Evolutionary conservation across 2,888 invertebrate species (phyloP).

Genomic region (Helleia helle): DNA sequence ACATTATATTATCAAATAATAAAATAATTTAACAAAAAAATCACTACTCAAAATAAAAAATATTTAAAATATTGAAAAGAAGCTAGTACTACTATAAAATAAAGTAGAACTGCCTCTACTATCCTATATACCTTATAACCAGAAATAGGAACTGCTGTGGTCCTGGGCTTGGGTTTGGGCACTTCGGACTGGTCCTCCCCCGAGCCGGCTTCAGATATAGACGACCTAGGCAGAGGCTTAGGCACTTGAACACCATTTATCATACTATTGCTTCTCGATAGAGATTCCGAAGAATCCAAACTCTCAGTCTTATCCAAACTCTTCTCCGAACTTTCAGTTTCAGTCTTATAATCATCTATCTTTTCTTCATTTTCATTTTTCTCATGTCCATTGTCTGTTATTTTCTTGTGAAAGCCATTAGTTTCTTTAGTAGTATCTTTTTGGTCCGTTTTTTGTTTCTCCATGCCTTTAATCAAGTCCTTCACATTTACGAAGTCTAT

Average conservation of each 20-base stretch:
- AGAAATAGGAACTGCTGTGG: constrained; percentile 75
- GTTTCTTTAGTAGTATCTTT: constrained; percentile 41
- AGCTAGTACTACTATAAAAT: constrained; percentile 12
- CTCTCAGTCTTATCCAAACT: constrained; percentile 44
- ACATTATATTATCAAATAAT: not conserved
- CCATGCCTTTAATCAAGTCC: constrained; percentile 77
- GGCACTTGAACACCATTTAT: constrained; percentile 75
- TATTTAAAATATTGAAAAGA: no score
- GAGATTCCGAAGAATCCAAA: constrained; percentile 43
- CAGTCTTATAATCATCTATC: constrained; percentile 23
- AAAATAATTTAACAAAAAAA: constrained; percentile 14
- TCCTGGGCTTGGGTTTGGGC: constrained; percentile 80
- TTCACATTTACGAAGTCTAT: constrained; percentile 74
- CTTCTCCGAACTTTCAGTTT: constrained; percentile 28
- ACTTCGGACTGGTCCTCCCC: constrained; percentile 60
- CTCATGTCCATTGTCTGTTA: constrained; percentile 47
- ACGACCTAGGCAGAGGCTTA: constrained; percentile 86
- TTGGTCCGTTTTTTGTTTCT: constrained; percentile 51
- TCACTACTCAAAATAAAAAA: constrained; percentile 12
- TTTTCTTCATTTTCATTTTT: constrained; percentile 29
- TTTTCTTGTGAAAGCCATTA: constrained; percentile 55
- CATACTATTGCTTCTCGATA: constrained; percentile 55
- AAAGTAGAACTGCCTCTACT: no score
- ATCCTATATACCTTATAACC: constrained; percentile 88
- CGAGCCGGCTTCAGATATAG: constrained; percentile 79